Base-by-base conservation (phyloP, 2,113 vertebrate genomes). In the Opisthocomus hoazin region DNA sequence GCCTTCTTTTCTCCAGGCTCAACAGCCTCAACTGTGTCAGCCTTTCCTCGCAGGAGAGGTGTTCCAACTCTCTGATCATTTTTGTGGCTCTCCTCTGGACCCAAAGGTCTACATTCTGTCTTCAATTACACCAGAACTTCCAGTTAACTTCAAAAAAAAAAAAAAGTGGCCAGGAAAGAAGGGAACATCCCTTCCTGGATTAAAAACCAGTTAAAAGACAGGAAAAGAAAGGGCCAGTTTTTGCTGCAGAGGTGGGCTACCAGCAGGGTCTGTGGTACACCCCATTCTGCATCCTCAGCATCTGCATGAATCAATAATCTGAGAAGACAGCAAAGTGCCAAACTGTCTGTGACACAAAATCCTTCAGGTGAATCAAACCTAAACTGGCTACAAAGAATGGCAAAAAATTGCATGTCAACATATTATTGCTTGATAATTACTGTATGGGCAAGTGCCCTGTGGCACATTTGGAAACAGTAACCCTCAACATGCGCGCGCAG, bases 401-500 rank as follows among this genome's bases (percentile, higher is more conserved):
- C 22, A 39, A 57, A 54, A 53, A 64, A 18, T 2, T 13, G 22
- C 19, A 30, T 9, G 6, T 36, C 36, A 63, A 43, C 1, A 0
- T 77, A 56, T 54, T 48, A 56, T 19, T 54, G 0, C 15, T 61
- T 39, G 10, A 2, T 17, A 53, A 61, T 13, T 6, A 27, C 26
- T 32, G 11, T 27, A 1, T 8, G 34, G 36, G 26, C 41, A 43
- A 22, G 37, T 20, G 16, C 27, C 27, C 56, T 6, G 0, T 20
- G 5, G 26, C 34, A 14, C 36, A 34, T 1, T 0, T 36, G 15
- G 46, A 61, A 83, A 36, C 5, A 39, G 23, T 27, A 41, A 69
- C 7, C n/a, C 54, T 61, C 30, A 36, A 32, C 9, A 30, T 1
- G 1, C 3, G 0, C 3, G 9, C 1, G 0, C 15, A n/a, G 64